Evolutionary conservation across 2,888 invertebrate species (phyloP), one percentile per base, ranked within the genome.

Genomic region (Megamerina dolium): DNA sequence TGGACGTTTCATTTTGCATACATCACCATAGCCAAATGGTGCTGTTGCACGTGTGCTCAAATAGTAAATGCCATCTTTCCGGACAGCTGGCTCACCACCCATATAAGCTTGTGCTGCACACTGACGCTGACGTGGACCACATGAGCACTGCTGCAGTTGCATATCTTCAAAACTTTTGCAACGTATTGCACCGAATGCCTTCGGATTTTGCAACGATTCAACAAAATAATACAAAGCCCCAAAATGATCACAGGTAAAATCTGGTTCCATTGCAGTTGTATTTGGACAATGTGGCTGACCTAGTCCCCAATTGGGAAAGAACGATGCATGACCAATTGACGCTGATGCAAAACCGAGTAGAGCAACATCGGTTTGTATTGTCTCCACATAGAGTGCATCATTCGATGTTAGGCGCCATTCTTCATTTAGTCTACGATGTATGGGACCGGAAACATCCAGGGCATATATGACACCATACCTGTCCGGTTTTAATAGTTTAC

Each of bases 251-350:
- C 58, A 58, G 1, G 48, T 37, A 36, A 58, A 58, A 19, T 58
- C 54, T 1, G 56, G 57, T 30, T 55, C 57, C 51, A 54, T 54
- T 2, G 46, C 37, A 0, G 58, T 57, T 1, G 46, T 41, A 49
- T 58, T 41, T 3, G 47, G 54, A 45, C 69, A 70, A 40, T 68
- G 68, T 2, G 65, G 61, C 48, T 70, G 69, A 0, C 41, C 46
- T 3, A 41, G 39, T 10, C 64, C 67, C 46, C 60, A 63, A 32
- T 70, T 70, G 10, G 66, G 65, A 37, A 56, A 68, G 46, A 69
- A 69, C 4, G 66, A 64, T 2, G 64, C 59, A 17, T 58, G 56
- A 2, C 63, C 68, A n/a, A 64, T 33, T 4, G 29, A 23, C 3
- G 37, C 43, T 5, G 48, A 27, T 2, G 53, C 49, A 40, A 62